Evolutionary conservation across 1,140 invertebrate species (phyloP), one percentile per base, ranked within the genome.

Genomic region (Drosophila persimilis): DNA sequence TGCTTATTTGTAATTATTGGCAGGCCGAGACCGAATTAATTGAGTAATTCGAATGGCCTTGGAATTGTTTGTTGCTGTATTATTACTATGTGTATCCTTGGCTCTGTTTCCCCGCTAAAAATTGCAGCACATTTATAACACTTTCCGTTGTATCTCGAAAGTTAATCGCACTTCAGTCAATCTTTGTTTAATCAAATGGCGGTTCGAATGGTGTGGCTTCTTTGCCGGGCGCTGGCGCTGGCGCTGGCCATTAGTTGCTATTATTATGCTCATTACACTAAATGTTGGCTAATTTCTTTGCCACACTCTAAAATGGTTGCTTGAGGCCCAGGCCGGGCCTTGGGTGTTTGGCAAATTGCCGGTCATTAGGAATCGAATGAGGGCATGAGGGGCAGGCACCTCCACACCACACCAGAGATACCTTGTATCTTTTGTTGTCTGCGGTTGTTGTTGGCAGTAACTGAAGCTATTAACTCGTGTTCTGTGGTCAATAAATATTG

Each of bases 1-100:
- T 62, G 65, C 81, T 81, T 88, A 88, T 86, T 86, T 88, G 81
- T 88, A 83, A 88, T 81, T 85, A 85, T 85, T 86, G 81, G 73
- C 81, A 85, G 77, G 26, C 64, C 48, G 39, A 67, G 43, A 20
- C 53, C 53, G 73, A 76, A 86, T 86, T 86, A 88, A 88, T 85
- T 85, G 81, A 81, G 61, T 60, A 70, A 80, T 77, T 86, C 63
- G 44, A 47, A 15, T 54, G 58, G 77, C 66, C 46, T 56, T 80
- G 80, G 50, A 67, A 58, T 77, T 73, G 51, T 22, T 24, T 46
- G 31, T 20, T 20, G 20, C 6, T 47, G 31, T 39, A 44, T 44
- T 73, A 64, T 67, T 64, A 80, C 61, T 76, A 58, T 66, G 65
- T 61, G 20, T 26, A 26, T 26, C 24, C 24, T 26, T 26, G 24